These are phyloP conservation scores for Perca fluviatilis DNA, from an alignment of 2,113 vertebrate genomes.

Conservation along the genomic window DNA sequence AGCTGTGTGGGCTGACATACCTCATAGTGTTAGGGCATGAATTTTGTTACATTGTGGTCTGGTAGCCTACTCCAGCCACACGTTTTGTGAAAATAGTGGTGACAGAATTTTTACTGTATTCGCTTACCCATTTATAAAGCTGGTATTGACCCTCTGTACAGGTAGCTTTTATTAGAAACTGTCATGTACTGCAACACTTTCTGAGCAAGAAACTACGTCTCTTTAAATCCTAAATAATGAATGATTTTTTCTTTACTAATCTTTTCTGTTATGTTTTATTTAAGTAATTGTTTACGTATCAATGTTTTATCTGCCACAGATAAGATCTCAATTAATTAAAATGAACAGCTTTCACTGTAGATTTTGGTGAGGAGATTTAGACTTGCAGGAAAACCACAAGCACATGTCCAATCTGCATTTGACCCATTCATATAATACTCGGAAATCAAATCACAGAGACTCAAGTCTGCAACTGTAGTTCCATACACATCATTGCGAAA, in stretches of 20 bases:
- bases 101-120: not conserved
- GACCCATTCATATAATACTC: not conserved
- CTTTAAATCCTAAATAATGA: not conserved
- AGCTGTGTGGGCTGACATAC: slow-evolving; percentile 50
- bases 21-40: slow-evolving; percentile 49
- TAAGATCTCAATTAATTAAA: not conserved
- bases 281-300: not conserved
- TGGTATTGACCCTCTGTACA: not conserved
- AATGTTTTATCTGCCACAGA: not conserved
- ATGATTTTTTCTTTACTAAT: not conserved
- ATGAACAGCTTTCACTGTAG: not conserved
- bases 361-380: not conserved
- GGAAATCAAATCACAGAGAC: not conserved
- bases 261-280: not conserved
- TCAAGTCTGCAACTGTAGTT: not conserved
- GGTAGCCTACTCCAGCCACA: not conserved
- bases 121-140: not conserved
- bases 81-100: not conserved
- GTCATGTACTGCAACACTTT: not conserved
- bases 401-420: not conserved
- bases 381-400: not conserved
- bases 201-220: not conserved
- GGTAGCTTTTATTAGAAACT: slow-evolving; percentile 1
- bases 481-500: no score
- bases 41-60: slow-evolving; percentile 34